Conservation (phyloP, 2,888 invertebrate species). For the Horisme vitalbata region DNA sequence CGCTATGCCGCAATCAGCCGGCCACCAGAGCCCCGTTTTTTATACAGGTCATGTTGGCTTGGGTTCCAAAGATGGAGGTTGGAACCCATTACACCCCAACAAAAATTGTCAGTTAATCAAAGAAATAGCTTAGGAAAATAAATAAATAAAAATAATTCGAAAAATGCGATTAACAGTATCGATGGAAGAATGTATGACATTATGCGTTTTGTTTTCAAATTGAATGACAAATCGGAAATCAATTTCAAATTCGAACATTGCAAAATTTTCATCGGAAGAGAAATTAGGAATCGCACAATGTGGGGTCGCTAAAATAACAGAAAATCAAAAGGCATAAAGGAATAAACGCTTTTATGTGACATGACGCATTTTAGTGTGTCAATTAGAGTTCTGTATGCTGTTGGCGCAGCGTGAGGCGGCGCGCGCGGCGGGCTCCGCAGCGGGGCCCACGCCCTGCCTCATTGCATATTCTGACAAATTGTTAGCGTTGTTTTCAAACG, state of each 20-base stretch:
- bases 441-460: constrained; percentile 48
- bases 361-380: constrained; percentile 77
- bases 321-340: constrained; percentile 45
- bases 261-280: constrained; percentile 7
- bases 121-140: no score
- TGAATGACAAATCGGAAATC: no score
- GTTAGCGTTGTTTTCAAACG: constrained; percentile 58
- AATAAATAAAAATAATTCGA: no score
- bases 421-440: constrained; percentile 51
- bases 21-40: no score
- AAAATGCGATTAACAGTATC: no score
- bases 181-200: no score
- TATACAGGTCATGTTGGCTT: no score
- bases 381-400: constrained; percentile 79
- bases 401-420: constrained; percentile 68
- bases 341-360: constrained; percentile 49
- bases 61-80: no score
- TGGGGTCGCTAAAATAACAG: constrained; percentile 34
- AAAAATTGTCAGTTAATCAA: no score
- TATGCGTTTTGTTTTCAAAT: no score
- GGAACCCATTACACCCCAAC: no score
- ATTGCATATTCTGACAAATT: constrained; percentile 63
- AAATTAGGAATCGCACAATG: constrained; percentile 14
- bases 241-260: constrained; percentile 5
- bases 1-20: no score